Evolutionary conservation across 1,140 invertebrate genomes (phyloP), one percentile per base, ranked within the genome.

Genomic region (Drosophila subpulchrella): DNA sequence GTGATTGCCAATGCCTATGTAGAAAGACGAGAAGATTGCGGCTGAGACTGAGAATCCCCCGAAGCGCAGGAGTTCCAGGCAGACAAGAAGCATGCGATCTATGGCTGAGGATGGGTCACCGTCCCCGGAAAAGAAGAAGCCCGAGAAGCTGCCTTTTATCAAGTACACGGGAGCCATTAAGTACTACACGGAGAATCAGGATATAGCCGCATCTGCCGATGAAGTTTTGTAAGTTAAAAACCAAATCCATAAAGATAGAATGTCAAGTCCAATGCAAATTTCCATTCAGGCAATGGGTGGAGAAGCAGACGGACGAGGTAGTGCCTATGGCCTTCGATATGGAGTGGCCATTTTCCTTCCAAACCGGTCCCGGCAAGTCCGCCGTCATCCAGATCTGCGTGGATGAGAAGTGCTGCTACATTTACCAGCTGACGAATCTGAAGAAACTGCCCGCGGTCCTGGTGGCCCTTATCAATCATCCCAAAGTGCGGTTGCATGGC

Each of bases 261-360:
- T 10, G 32, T 34, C 8, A 42, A 15, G 4, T 0, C 5, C 5
- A 39, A 27, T 24, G 5, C 3, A 7, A 47, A 6, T 27, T 24
- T 7, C 1, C 6, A 13, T 6, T 0, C 13, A 47, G 94, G 75
- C 86, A 93, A 85, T 82, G 93, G 83, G 92, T 94, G n/a, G 92
- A 94, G 20, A 91, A 92, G 27, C 85, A 78, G 46, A 71, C 57
- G 0, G 47, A 91, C 13, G 84, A 92, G 13, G 67, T 93, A 20
- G 78, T 94, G 36, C 92, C 94, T 1, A 84, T 95, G 71, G 94
- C 94, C 10, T 95, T 95, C 81, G 95, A 95, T 78, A 92, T 95
- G 75, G 95, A 95, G 82, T 95, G 95, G 95, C 94, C 94, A 10
- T 95, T 95, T 72, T 93, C 90, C 10, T 95, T 94, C 68, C 92